phyloP scores from a whole-genome alignment of 2,888 invertebrate genomes.

The Pycnomerus fuliginosus region DNA sequence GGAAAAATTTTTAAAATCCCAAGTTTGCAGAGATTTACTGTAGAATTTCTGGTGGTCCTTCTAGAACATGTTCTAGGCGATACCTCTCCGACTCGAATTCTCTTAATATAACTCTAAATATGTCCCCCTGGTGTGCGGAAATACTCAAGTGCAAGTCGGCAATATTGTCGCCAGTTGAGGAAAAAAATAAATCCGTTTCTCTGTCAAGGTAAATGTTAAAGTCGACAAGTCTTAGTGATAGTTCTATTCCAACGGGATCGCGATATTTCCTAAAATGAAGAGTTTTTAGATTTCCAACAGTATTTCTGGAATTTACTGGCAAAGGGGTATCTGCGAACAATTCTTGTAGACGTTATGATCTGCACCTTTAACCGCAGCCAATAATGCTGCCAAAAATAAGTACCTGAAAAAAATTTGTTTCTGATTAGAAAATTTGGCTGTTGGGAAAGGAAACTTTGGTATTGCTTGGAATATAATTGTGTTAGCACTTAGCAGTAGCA shows the following conservation, averaged over 20 bases:
- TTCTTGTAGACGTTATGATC: conserved; percentile 11
- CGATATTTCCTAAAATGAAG: not conserved
- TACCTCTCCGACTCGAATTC: too few species aligned
- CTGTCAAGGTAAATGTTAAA: not conserved
- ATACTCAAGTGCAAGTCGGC: not conserved
- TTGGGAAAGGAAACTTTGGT: too few species aligned
- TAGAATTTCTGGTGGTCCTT: too few species aligned
- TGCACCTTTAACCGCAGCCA: not conserved
- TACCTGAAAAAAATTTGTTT: too few species aligned
- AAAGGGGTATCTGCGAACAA: conserved; percentile 11
- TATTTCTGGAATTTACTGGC: not conserved
- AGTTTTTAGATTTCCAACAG: not conserved
- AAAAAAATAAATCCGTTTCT: not conserved
- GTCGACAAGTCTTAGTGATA: not conserved
- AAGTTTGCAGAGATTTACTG: too few species aligned
- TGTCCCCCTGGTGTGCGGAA: not conserved
- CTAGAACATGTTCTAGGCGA: too few species aligned
- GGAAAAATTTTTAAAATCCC: too few species aligned
- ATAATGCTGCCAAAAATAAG: not conserved
- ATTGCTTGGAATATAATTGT: too few species aligned
- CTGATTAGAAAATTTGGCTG: too few species aligned
- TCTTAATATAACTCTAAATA: too few species aligned
- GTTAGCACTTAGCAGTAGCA: too few species aligned
- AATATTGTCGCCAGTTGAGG: not conserved
- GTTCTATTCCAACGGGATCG: not conserved